Evolutionary conservation across 2,888 invertebrate species (phyloP), one percentile per base, ranked within the genome.

Genomic region (Xylocampa areola): DNA sequence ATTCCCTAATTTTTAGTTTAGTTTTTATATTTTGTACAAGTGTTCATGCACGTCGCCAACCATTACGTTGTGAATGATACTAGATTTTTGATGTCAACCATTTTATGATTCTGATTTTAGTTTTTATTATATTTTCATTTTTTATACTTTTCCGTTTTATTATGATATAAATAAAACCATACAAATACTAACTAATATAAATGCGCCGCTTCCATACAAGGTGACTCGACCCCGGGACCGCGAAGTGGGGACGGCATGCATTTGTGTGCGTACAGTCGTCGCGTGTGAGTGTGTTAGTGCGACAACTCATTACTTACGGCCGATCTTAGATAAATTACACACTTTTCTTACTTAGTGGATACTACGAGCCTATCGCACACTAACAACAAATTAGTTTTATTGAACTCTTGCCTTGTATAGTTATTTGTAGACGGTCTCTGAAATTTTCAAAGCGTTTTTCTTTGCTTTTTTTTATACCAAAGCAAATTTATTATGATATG

Each of bases 281-380:
- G 68, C 67, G 73, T 78, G 79, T 76, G 76, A 69, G 78, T 75
- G 83, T 82, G 74, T 80, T 77, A 77, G 83, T 79, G 81, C 77
- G 84, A 85, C 84, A 84, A 85, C 86, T 88, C 86, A 87, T 88
- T 88, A 88, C 88, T 88, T 87, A 87, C 84, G 81, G 73, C 80
- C 79, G 87, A 87, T 88, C 86, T 86, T 82, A 86, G 87, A 88
- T 88, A 88, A 85, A 86, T 83, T 84, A 85, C 81, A 77, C 79
- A 76, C 76, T 77, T 78, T 79, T 83, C 73, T 78, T 69, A 60
- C 67, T 73, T 71, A 69, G 66, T 60, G 61, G 77, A 68, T 71
- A 76, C 59, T 62, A 33, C 54, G 37, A 53, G 64, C 62, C 65
- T 68, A 66, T 66, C 73, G 64, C 50, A 64, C 65, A 74, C 77